Evolutionary conservation across 2,888 invertebrate genomes (phyloP), one percentile per base, ranked within the genome.

Genomic region (Dasypolia templi): DNA sequence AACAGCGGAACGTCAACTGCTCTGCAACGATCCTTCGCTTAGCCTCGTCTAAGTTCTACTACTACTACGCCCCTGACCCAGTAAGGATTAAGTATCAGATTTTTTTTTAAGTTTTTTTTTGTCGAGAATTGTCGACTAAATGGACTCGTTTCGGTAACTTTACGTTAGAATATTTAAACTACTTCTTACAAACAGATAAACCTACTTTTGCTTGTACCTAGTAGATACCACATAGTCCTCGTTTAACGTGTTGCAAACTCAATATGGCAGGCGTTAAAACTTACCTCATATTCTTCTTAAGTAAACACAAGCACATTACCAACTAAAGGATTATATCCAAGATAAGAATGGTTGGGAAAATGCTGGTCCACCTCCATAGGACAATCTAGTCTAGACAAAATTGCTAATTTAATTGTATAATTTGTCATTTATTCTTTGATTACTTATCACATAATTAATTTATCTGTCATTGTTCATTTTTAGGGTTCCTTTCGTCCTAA

Each of bases 191-290:
- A 4, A 39, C 5, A 42, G 7, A 19, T n/a, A 26, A 35, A 29
- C 0, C 2, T 0, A 49, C 1, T 14, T 49, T 39, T 2, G 1
- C 19, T n/a, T 22, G 14, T 9, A 32, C 32, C 3, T 29, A 46
- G 42, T 32, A 66, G 2, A 26, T 17, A 49, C 1, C 17, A 32
- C 17, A 9, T 35, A 63, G 56, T 58, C 42, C 14, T 42, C 44
- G 17, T 29, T 67, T 22, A 22, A 55, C 61, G 59, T 61, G 5
- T 75, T 75, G 75, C 75, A 17, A 39, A 46, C 12, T 22, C 5
- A 42, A 61, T 53, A 39, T 22, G 17, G 3, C 19, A 75, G 75
- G 75, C 75, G 67, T 61, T 73, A 14, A 12, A 49, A 51, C 51
- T 51, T 51, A 14, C 2, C 22, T 49, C 6, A 26, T 19, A 12